Conservation (phyloP, 1,140 invertebrate species). For the Papilio dardanus region DNA sequence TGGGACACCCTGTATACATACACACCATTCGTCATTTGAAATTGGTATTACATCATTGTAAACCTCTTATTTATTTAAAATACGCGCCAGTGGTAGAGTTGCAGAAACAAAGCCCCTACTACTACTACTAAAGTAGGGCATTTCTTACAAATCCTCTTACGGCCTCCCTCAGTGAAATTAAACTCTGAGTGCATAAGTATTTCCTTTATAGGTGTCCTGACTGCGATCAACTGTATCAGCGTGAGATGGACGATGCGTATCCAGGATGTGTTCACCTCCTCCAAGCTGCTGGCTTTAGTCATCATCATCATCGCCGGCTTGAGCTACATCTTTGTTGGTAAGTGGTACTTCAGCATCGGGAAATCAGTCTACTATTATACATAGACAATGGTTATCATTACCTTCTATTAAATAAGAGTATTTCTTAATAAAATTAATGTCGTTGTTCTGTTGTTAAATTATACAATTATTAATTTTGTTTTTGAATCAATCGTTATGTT, state of each 20-base stretch:
- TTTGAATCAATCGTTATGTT: background rate
- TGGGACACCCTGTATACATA: no score
- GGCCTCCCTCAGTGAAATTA: no score
- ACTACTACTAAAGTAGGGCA: no score
- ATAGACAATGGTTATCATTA: no score
- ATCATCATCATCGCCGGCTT: slow-evolving; percentile 93
- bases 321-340: slow-evolving; percentile 88
- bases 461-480: background rate
- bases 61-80: no score
- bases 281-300: slow-evolving; percentile 92
- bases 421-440: background rate
- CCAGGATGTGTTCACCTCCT: slow-evolving; percentile 94
- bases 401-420: background rate
- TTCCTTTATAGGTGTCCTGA: slow-evolving; percentile 88
- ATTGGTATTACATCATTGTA: no score
- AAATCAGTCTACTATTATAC: background rate
- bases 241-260: slow-evolving; percentile 95
- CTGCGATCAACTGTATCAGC: slow-evolving; percentile 93
- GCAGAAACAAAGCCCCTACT: no score
- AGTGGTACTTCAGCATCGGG: slow-evolving; percentile 43
- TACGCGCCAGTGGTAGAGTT: no score
- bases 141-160: no score
- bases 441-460: background rate
- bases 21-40: no score
- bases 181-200: background rate